A percentile compares a stretch with the other conserved stretches of the same genome.
Evolutionary conservation across 1,140 invertebrate species (phyloP).

Genomic region (Idris sp.): DNA sequence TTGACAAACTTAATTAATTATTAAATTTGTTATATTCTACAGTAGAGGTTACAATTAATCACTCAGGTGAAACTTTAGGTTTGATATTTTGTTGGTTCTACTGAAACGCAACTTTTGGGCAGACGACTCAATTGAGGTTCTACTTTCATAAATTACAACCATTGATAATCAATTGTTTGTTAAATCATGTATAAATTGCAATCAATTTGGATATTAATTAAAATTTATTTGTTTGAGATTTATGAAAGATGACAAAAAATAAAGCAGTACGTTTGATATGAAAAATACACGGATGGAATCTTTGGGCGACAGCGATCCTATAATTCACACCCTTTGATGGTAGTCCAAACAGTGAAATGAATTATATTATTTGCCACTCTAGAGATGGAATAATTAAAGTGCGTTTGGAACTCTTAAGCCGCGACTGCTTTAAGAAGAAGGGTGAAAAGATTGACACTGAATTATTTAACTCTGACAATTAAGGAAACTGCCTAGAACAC

Average conservation of each 20-base stretch:
- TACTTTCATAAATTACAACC: no score
- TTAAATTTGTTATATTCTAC: no score
- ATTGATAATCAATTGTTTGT: conserved; percentile 9
- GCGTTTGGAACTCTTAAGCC: conserved; percentile 50
- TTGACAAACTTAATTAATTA: no score
- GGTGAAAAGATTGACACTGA: conserved; percentile 76
- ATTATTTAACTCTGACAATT: conserved; percentile 75
- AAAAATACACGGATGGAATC: conserved; percentile 53
- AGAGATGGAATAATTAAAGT: conserved; percentile 72
- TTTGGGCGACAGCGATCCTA: conserved; percentile 54
- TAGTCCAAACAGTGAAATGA: conserved; percentile 69
- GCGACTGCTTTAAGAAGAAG: conserved; percentile 62
- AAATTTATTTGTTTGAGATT: conserved; percentile 31
- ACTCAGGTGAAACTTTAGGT: no score
- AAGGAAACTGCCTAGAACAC: conserved; percentile 57
- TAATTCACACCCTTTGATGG: conserved; percentile 62
- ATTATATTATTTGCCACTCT: conserved; percentile 72
- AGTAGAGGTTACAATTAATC: no score
- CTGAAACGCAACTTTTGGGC: no score
- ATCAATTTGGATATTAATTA: conserved; percentile 5
- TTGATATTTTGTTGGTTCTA: no score
- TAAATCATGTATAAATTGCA: conserved; percentile 18
- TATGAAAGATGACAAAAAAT: conserved; percentile 41
- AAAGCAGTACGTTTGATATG: conserved; percentile 29
- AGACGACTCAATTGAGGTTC: no score